Evolutionary conservation across 2,888 invertebrate genomes (phyloP).

Genomic region (Apocheima hispidaria): DNA sequence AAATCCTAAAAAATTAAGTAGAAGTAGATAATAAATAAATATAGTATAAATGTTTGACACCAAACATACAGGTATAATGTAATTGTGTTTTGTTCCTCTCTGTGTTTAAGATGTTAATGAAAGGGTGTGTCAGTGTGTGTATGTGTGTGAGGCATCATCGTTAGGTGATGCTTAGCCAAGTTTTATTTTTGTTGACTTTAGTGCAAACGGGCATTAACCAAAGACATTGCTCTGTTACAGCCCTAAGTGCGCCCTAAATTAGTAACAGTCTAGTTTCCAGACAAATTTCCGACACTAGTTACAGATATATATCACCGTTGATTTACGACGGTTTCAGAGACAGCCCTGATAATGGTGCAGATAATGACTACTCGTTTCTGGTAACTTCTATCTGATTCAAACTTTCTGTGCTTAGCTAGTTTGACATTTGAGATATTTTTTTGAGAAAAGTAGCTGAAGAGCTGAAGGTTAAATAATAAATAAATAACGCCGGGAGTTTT

Average conservation of each 20-base stretch:
- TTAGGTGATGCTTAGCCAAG: too few relatives aligned
- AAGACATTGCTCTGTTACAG: neutral
- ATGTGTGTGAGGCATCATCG: too few relatives aligned
- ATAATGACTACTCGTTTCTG: neutral
- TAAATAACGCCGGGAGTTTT: too few relatives aligned
- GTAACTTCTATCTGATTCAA: neutral
- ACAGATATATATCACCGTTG: slow-evolving; percentile 6
- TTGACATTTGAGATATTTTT: slow-evolving; percentile 2
- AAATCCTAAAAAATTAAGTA: too few relatives aligned
- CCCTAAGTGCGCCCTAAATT: neutral
- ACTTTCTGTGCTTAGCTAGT: neutral
- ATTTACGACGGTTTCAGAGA: slow-evolving; percentile 5
- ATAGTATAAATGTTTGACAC: too few relatives aligned
- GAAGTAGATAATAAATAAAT: too few relatives aligned
- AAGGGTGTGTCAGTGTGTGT: too few relatives aligned
- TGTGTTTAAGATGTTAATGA: too few relatives aligned
- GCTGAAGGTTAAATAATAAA: neutral
- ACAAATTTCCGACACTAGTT: slow-evolving; percentile 13
- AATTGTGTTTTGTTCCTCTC: too few relatives aligned
- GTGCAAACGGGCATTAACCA: too few relatives aligned
- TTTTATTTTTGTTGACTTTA: too few relatives aligned
- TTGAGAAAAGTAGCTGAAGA: neutral
- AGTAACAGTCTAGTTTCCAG: slow-evolving; percentile 5
- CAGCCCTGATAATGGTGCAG: neutral
- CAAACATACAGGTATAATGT: too few relatives aligned